phyloP scores from a whole-genome alignment of 2,888 invertebrate species.

The Pheosia tremula region DNA sequence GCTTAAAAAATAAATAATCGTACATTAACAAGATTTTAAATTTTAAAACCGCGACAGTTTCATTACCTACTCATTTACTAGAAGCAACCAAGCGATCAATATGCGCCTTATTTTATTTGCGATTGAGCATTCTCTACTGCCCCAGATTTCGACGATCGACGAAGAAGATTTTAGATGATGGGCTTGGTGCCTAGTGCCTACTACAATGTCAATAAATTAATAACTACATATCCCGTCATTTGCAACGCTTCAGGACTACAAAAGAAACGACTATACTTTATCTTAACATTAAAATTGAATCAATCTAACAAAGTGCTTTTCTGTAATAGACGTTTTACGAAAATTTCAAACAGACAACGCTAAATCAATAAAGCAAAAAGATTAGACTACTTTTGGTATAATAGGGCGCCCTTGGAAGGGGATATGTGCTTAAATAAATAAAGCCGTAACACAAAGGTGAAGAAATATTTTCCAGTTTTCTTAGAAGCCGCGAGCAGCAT shows the following conservation, averaged over 20 bases:
- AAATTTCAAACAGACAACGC: conserved; percentile 14
- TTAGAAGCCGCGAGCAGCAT: conserved; percentile 25
- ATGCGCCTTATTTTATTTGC: too few relatives aligned
- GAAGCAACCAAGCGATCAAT: too few relatives aligned
- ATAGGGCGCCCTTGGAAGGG: background rate
- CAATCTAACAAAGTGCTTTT: conserved; percentile 3
- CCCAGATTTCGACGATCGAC: too few relatives aligned
- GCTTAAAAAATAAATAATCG: too few relatives aligned
- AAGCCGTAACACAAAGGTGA: conserved; percentile 16
- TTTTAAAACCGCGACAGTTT: too few relatives aligned
- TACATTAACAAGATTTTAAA: too few relatives aligned
- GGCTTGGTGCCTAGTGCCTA: too few relatives aligned
- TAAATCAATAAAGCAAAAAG: conserved; percentile 14
- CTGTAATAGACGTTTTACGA: conserved; percentile 19
- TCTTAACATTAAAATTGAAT: background rate
- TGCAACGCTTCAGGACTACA: background rate
- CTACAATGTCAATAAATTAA: too few relatives aligned
- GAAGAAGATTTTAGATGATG: too few relatives aligned
- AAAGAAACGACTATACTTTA: conserved; percentile 5
- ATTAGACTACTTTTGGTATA: background rate
- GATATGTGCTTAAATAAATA: conserved; percentile 10
- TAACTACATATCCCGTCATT: too few relatives aligned
- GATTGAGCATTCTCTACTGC: too few relatives aligned
- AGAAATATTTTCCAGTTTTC: conserved; percentile 23
- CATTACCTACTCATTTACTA: too few relatives aligned